Evolutionary conservation across 2,888 invertebrate species (phyloP).

Genomic region (Apodemia mormo): DNA sequence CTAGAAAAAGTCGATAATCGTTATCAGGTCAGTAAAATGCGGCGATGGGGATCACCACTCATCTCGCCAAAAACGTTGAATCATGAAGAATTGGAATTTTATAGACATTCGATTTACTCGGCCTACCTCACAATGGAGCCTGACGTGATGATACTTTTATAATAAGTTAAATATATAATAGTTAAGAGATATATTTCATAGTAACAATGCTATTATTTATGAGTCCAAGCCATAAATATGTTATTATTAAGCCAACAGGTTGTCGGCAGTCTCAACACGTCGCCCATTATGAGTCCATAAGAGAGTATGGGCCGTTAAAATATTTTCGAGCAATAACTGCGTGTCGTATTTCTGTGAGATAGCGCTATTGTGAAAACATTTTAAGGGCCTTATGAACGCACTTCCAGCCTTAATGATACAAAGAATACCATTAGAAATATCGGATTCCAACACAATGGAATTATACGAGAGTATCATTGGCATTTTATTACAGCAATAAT

Average conservation of each 20-base stretch:
- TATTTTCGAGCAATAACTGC: constrained; percentile 12
- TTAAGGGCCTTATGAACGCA: not conserved
- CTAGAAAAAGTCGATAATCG: too few species aligned
- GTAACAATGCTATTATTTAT: too few species aligned
- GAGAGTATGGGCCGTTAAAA: constrained; percentile 14
- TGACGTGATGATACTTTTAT: too few species aligned
- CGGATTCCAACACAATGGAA: not conserved
- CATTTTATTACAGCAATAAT: too few species aligned
- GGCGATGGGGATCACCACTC: too few species aligned
- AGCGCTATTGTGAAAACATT: not conserved
- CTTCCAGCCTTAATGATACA: not conserved
- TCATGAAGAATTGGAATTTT: too few species aligned
- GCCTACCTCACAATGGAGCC: too few species aligned
- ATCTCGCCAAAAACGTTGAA: too few species aligned
- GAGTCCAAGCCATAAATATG: not conserved
- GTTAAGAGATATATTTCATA: too few species aligned
- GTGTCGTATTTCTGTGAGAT: constrained; percentile 3
- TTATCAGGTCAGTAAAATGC: too few species aligned
- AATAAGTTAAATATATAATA: too few species aligned
- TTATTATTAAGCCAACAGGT: not conserved
- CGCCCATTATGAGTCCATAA: not conserved
- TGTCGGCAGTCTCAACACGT: constrained; percentile 12
- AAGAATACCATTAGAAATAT: not conserved
- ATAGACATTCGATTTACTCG: too few species aligned
- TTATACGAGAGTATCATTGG: not conserved